Evolutionary conservation across 2,888 invertebrate genomes (phyloP).

Genomic region (Thyatira batis): DNA sequence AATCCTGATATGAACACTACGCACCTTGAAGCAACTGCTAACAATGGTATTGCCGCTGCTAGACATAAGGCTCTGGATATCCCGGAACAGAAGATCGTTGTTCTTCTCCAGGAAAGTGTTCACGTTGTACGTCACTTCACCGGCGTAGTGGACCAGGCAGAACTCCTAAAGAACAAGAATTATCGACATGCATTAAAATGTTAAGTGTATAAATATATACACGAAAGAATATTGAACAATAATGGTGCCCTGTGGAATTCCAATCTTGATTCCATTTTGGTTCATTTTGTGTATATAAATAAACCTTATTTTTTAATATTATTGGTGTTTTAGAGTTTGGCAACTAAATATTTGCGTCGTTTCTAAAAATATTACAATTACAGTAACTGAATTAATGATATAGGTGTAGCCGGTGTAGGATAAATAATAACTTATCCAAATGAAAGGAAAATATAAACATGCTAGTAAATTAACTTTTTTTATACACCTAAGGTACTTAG

Average conservation of each 20-base stretch:
- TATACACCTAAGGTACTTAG: too few relatives aligned
- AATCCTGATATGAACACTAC: not conserved
- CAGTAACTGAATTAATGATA: too few relatives aligned
- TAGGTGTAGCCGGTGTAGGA: too few relatives aligned
- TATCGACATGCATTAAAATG: not conserved
- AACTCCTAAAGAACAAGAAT: slow-evolving; percentile 85
- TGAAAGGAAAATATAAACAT: too few relatives aligned
- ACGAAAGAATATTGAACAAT: not conserved
- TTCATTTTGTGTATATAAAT: not conserved
- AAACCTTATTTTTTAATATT: too few relatives aligned
- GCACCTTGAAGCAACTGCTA: slow-evolving; percentile 68
- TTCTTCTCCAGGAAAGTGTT: slow-evolving; percentile 95
- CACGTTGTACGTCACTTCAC: slow-evolving; percentile 95
- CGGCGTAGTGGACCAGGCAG: slow-evolving; percentile 94
- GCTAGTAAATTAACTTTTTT: too few relatives aligned
- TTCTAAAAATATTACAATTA: not conserved
- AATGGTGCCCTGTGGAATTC: not conserved
- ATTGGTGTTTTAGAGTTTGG: too few relatives aligned
- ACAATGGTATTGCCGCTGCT: slow-evolving; percentile 74
- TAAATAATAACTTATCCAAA: too few relatives aligned
- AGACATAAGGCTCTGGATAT: slow-evolving; percentile 92
- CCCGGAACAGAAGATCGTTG: slow-evolving; percentile 94
- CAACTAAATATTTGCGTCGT: too few relatives aligned
- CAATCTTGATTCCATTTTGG: not conserved
- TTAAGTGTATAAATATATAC: not conserved